A percentile compares a stretch with the other conserved stretches of the same genome.
Evolutionary conservation across 2,888 invertebrate genomes (phyloP).

Genomic region (Diploptera punctata): DNA sequence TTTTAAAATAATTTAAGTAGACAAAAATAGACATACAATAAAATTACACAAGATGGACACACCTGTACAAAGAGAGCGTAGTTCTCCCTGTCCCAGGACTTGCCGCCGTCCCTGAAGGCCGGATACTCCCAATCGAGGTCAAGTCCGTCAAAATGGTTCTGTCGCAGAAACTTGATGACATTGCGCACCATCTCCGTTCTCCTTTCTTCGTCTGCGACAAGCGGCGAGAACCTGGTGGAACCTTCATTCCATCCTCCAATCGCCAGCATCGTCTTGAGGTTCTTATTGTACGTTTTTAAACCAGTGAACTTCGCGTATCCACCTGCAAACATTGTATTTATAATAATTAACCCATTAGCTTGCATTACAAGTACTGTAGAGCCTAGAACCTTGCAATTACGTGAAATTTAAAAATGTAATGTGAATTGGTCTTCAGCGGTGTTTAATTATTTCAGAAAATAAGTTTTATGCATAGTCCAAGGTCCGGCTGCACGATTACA

Average conservation of each 20-base stretch:
- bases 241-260: constrained; percentile 97
- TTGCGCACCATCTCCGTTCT: constrained; percentile 71
- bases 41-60: too few species aligned
- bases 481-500: too few species aligned
- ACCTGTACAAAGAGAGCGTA: constrained; percentile 86
- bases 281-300: constrained; percentile 90
- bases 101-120: constrained; percentile 77
- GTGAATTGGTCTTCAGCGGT: too few species aligned
- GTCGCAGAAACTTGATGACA: constrained; percentile 71
- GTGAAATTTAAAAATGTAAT: too few species aligned
- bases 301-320: constrained; percentile 95
- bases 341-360: too few species aligned
- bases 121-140: constrained; percentile 95
- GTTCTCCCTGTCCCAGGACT: constrained; percentile 81
- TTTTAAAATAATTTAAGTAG: too few species aligned
- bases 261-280: constrained; percentile 87
- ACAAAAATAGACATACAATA: too few species aligned
- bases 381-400: too few species aligned
- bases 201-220: constrained; percentile 80
- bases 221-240: constrained; percentile 83
- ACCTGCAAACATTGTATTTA: constrained; percentile 67
- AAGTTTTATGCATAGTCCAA: too few species aligned
- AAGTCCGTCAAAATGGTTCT: constrained; percentile 92
- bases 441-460: too few species aligned
- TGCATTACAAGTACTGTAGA: too few species aligned